These are phyloP conservation scores for Heterodera filipjevi DNA, from an alignment of 2,888 invertebrate species.

Conservation along the genomic window DNA sequence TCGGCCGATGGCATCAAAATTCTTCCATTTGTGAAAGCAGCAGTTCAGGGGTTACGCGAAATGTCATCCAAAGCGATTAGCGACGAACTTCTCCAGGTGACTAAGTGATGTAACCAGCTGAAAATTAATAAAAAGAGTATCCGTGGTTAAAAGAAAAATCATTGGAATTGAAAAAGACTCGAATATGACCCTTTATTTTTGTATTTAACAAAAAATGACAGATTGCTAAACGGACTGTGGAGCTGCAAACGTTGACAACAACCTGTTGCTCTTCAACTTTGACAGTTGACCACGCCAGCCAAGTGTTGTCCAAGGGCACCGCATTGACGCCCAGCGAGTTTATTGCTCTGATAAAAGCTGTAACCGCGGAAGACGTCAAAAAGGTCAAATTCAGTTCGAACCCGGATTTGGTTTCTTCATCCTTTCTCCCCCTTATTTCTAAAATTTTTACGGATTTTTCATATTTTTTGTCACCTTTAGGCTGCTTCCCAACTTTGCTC, in stretches of 20 bases:
- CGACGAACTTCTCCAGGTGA: constrained; percentile 41
- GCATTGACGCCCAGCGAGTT: constrained; percentile 52
- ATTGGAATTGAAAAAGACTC: no score
- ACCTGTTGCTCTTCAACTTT: constrained; percentile 35
- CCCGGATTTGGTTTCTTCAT: constrained; percentile 1
- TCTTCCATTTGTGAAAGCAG: constrained; percentile 43
- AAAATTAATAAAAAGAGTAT: no score
- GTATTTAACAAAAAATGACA: not conserved
- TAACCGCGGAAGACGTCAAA: constrained; percentile 54
- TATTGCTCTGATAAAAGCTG: constrained; percentile 46
- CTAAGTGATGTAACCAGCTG: no score
- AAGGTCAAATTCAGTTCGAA: constrained; percentile 43
- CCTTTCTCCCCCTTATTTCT: constrained; percentile 5
- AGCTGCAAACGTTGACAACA: constrained; percentile 20
- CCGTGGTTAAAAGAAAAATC: no score
- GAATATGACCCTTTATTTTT: no score
- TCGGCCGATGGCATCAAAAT: constrained; percentile 46
- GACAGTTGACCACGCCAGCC: constrained; percentile 53
- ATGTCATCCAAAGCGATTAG: constrained; percentile 37
- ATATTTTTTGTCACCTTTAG: constrained; percentile 36
- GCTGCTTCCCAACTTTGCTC: constrained; percentile 50
- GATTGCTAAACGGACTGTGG: constrained; percentile 25
- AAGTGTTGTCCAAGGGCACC: constrained; percentile 49
- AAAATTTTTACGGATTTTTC: no score
- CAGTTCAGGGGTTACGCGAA: constrained; percentile 49